Base-by-base conservation (phyloP, 2,113 vertebrate species). In the Pyrgilauda ruficollis region DNA sequence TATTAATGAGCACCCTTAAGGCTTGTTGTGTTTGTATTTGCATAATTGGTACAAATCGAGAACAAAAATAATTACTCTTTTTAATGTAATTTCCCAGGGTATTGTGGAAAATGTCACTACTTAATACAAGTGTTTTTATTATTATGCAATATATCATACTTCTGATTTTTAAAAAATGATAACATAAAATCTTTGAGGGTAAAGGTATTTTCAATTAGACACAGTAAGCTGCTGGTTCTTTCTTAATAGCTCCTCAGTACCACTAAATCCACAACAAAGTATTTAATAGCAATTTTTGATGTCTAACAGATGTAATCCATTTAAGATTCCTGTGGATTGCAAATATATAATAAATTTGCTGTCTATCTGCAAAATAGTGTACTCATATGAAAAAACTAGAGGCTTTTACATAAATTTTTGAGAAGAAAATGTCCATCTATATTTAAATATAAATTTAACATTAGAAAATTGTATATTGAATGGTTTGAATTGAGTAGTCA, bases 151-250 rank as follows among this genome's bases (percentile, higher is more conserved):
- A 11, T 43, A 59, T 80, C 17, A 64, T 58, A 62, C 31, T 84
- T 79, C n/a, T 44, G 13, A 68, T 68, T 87, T 24, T 0, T 26
- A 78, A 85, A 89, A 93, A 63, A 30, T 35, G 49, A n/a, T 63
- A 75, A 55, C 44, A 63, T 61, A 90, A 90, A 73, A 79, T 53
- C 67, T 93, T 87, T 79, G 56, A 43, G 41, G 19, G 56, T 74
- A 90, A 88, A 90, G 59, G 43, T 68, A 58, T 94, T 95, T 93
- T 67, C 83, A 93, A 47, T 92, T 92, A 95, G 59, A 86, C 68
- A 77, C 39, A 92, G 68, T 50, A 84, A 86, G 47, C 53, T 80
- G 43, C 50, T 62, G 43, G 39, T 73, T 27, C 59, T 94, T 18
- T 73, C 47, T 95, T 70, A 84, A 26, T 67, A 90, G 43, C 30